Evolutionary conservation across 2,888 invertebrate genomes (phyloP), one percentile per base, ranked within the genome.

Genomic region (Agrotis puta): DNA sequence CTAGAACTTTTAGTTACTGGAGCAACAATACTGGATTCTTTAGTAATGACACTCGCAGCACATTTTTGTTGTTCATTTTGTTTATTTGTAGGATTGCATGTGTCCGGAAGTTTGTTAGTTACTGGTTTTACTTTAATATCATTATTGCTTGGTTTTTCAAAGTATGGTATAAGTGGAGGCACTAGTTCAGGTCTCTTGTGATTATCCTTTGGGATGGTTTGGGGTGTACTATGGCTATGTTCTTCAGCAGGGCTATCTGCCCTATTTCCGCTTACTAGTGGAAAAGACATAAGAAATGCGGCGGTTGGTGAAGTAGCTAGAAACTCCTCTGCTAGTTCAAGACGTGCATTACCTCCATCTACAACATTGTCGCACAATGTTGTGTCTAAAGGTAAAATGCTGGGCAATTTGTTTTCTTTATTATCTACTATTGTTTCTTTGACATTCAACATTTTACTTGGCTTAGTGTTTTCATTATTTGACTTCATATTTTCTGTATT

Each of bases 261-360:
- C 82, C 96, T 92, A 75, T 95, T 96, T 2, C 96, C 96, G 85
- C 96, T 97, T 0, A 98, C 98, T 61, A 98, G 91, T 0, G 98
- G 98, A 87, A 98, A 98, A 2, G 98, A 97, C 94, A 97, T 96
- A 16, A 98, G 93, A 88, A 98, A 98, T 2, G 98, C 98, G 18
- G 98, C 98, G 3, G 98, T 98, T 7, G 98, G 98, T 2, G 98
- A 98, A 64, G 96, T 95, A 66, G 96, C 96, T 80, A 96, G 85
- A 85, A 96, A 94, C 75, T 96, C 96, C 88, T 96, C 96, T 3
- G 96, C 97, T 81, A 97, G 91, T 88, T 97, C 97, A 81, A 97
- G 94, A 43, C 97, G 94, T 61, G 96, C 97, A 83, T 97, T 96
- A 22, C 97, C 97, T 57, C 95, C 96, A 79, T 96, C 95, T 2